phyloP scores from a whole-genome alignment of 2,797 vertebrate species.

The Novumbra hubbsi region DNA sequence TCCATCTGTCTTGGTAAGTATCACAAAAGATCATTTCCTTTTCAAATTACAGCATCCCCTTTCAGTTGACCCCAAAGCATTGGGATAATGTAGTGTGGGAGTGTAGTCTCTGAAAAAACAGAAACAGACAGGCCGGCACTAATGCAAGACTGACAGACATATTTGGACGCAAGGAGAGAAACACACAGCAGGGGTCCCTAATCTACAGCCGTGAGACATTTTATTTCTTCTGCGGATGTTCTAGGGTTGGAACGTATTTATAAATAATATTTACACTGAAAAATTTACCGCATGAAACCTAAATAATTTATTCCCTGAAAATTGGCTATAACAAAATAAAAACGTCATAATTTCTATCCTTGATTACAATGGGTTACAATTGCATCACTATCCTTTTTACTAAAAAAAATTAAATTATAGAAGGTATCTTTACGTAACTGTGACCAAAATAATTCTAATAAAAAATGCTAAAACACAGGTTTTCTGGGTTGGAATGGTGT shows the following conservation, averaged over 20 bases:
- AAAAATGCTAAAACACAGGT: no score
- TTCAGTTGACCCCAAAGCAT: slow-evolving; percentile 69
- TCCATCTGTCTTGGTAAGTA: slow-evolving; percentile 64
- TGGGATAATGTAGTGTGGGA: slow-evolving; percentile 71
- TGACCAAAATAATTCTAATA: no score
- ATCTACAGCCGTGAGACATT: no score
- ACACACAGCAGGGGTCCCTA: not conserved
- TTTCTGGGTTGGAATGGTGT: no score
- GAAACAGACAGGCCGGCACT: slow-evolving; percentile 55
- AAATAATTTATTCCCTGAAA: not conserved
- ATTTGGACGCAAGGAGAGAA: slow-evolving; percentile 26
- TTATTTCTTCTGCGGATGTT: not conserved
- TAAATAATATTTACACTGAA: not conserved
- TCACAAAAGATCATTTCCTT: slow-evolving; percentile 79
- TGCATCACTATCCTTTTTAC: not conserved
- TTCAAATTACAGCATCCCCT: slow-evolving; percentile 74
- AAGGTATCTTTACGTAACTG: no score
- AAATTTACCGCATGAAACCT: not conserved
- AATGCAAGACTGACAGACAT: slow-evolving; percentile 59
- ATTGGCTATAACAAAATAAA: not conserved
- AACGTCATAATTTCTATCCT: not conserved
- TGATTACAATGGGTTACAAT: not conserved
- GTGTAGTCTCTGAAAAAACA: slow-evolving; percentile 62
- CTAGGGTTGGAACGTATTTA: not conserved
- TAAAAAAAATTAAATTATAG: not conserved